Evolutionary conservation across 92 coral and sea anemone genomes (phyloP), one percentile per base, ranked within the genome.

Genomic region (Muricea muricata): DNA sequence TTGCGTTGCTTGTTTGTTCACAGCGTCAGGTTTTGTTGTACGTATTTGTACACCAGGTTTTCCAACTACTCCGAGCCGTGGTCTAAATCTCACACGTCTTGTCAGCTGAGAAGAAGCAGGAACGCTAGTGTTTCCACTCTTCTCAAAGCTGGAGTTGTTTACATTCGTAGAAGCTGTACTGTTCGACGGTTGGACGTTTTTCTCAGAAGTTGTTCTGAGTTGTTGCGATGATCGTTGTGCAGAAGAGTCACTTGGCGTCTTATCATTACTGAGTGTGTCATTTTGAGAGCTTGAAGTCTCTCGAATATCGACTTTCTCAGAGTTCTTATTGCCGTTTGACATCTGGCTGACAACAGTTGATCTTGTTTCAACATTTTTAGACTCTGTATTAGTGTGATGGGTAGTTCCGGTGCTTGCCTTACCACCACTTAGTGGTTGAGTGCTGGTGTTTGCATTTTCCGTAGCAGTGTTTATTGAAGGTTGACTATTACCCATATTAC

Each of bases 61-160:
- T 6, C 65, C 80, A 15, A 74, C 80, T 1, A 74, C 48, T 28
- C 80, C 80, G 46, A 74, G 61, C 21, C 57, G 55, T 45, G 80
- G 80, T 47, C 26, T 74, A 33, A 74, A 24, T 35, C 80, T 4
- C 0, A 65, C 37, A 12, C 80, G 54, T 74, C 80, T 45, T 25
- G 63, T 74, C 58, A 55, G 63, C 17, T 60, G 68, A 12, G 80
- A 32, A 7, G 80, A 18, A 14, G 17, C 78, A 7, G 26, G 31
- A 1, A 9, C n/a, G 58, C 41, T 74, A 0, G 80, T 21, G 33
- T 34, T 60, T 60, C 26, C 32, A 23, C 61, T 54, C 20, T 54
- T 15, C 20, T 23, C 45, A 4, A 11, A 39, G 11, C 45, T 11
- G 11, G 45, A 39, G 45, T 11, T 17, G 24, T 3, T 6, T 54